Conservation (phyloP, 2,797 vertebrate genomes). For the Lepus townsendii region DNA sequence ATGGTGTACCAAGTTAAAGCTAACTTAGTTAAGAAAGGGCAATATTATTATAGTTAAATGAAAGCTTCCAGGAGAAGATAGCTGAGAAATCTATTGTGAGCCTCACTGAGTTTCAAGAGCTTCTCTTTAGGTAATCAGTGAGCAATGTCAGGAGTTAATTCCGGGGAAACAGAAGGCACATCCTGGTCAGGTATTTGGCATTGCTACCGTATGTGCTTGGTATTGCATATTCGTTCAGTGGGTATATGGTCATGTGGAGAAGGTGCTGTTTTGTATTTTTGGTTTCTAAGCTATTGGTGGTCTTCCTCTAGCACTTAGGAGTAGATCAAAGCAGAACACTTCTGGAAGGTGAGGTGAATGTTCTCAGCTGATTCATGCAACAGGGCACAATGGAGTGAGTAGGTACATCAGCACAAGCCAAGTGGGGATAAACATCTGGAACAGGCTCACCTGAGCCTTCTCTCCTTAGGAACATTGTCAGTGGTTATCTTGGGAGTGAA, state of each 20-base stretch:
- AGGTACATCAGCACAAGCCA: background rate
- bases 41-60: background rate
- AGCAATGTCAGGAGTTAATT: background rate
- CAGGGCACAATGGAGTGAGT: background rate
- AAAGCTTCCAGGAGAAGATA: constrained; percentile 3
- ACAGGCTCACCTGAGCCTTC: background rate
- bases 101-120: background rate
- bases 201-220: background rate
- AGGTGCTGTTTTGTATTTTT: background rate
- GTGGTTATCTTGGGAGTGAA: background rate
- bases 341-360: background rate
- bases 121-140: background rate
- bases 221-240: background rate
- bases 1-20: background rate
- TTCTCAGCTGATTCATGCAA: background rate
- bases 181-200: background rate
- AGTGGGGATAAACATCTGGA: background rate
- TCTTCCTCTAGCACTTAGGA: background rate
- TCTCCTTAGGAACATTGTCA: background rate
- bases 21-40: background rate
- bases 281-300: background rate
- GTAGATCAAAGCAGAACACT: background rate
- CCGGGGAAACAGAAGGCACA: background rate
- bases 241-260: background rate
- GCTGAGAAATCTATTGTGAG: background rate